Evolutionary conservation across 1,140 invertebrate species (phyloP), one percentile per base, ranked within the genome.

Genomic region (Macrosteles quadrilineatus): DNA sequence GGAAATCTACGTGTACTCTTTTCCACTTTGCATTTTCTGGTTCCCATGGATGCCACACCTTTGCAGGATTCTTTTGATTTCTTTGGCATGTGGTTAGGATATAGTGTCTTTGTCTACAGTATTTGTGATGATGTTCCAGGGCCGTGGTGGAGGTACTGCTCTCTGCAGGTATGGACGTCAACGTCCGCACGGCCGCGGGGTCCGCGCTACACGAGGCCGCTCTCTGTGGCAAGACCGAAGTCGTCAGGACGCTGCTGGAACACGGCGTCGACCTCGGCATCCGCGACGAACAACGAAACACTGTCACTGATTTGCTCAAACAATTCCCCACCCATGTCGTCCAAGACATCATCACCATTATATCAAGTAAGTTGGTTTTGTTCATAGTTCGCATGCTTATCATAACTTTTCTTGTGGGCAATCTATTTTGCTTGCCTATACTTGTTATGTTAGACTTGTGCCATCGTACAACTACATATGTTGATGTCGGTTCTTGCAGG

Each of bases 171-270:
- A 90, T 97, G 74, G 89, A 94, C 77, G 92, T 97, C 0, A 97
- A 98, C 80, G 87, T 93, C 0, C 83, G 92, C 72, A 97, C 96
- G 1, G 87, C 89, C 62, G 87, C 89, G 29, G 97, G 97, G 0
- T 96, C 94, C 1, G 94, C 96, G 0, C 85, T 99, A 70, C 97
- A 98, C 82, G 95, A 98, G 77, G 96, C 96, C 1, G 95, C 95
- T 0, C 85, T 97, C 4, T 97, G 91, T 81, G 96, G 96, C 62
- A 98, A 98, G 83, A 87, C 93, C 72, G 92, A 95, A 72, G 94
- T 97, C 29, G 95, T 96, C 2, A 85, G 90, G 64, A 86, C 93
- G 0, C 82, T 98, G 17, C 79, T 98, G 3, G 88, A 93, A 47
- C 84, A 88, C 66, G 94, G 94, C 3, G 91, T 94, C 25, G 91